Base-by-base conservation (phyloP, 2,113 vertebrate genomes). In the Myiagra hebetior region DNA sequence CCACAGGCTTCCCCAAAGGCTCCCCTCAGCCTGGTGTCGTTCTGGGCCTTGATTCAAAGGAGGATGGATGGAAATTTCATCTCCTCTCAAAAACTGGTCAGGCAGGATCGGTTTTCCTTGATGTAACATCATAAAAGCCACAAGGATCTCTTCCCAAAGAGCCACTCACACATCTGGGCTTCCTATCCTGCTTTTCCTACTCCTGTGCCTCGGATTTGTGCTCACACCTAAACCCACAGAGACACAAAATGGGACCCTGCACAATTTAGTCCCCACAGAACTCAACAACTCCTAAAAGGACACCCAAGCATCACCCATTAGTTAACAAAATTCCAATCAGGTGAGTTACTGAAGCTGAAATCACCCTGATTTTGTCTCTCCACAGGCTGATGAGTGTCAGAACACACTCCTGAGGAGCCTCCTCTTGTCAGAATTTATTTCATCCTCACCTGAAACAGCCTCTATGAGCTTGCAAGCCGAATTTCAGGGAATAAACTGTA, bases 21-120 rank as follows among this genome's bases (percentile, higher is more conserved):
- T 91, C 44, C 41, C 85, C 80, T 52, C 73, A 47, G 82, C 72
- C 27, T 4, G 1, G 56, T 35, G 83, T 31, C 59, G 24, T 86
- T 81, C 33, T 74, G 76, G 77, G 92, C 90, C 83, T 72, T 30
- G 14, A 33, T n/a, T 78, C 7, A 24, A 64, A 85, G 85, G 27
- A 96, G 68, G 70, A 72, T 89, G 65, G 56, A 68, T 42, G 89
- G 83, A 22, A 87, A 89, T 93, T 93, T 73, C 85, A 85, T 46
- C 76, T 75, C 27, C 73, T 74, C 31, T 67, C 63, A 28, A 23
- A 76, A 94, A 95, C 96, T 92, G 80, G 91, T 84, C 89, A 69
- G 83, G 73, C 92, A 92, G 88, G 95, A 93, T 95, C 88, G 68
- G 52, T n/a, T 78, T 89, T 92, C 68, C 46, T 83, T 92, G 86